Evolutionary conservation across 2,113 vertebrate genomes (phyloP).

Genomic region (Nothoprocta pentlandii): DNA sequence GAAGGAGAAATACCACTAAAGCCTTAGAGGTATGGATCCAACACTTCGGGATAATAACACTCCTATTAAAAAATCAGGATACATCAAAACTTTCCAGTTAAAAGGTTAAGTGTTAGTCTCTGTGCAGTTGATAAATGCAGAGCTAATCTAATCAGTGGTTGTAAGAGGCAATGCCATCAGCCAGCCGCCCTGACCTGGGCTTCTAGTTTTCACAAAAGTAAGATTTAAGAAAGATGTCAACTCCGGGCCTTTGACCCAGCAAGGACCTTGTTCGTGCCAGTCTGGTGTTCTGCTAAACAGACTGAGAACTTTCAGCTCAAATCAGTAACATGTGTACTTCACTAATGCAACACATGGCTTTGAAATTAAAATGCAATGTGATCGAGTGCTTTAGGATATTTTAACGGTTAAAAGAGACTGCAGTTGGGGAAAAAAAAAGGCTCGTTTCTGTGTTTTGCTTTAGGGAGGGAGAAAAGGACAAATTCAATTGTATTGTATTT

Average conservation of each 20-base stretch:
- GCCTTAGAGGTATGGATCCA: not conserved
- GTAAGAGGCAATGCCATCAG: slow-evolving; percentile 67
- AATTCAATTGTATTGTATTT: slow-evolving; percentile 93
- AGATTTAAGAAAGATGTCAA: slow-evolving; percentile 83
- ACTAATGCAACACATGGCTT: slow-evolving; percentile 79
- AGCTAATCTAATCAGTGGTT: slow-evolving; percentile 81
- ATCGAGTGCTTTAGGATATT: slow-evolving; percentile 82
- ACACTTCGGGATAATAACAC: slow-evolving; percentile 55
- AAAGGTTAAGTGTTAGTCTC: slow-evolving; percentile 81
- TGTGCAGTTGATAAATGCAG: slow-evolving; percentile 79
- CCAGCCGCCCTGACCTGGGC: slow-evolving; percentile 73
- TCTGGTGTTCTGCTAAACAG: slow-evolving; percentile 74
- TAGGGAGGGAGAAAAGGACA: slow-evolving; percentile 67
- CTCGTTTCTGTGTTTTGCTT: slow-evolving; percentile 71
- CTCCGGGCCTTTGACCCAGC: slow-evolving; percentile 80
- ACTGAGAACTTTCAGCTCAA: slow-evolving; percentile 75
- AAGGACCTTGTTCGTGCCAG: slow-evolving; percentile 75
- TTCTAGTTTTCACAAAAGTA: slow-evolving; percentile 74
- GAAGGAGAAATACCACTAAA: slow-evolving; percentile 8
- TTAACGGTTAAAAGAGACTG: slow-evolving; percentile 82
- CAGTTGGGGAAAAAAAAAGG: slow-evolving; percentile 75
- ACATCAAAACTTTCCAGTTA: slow-evolving; percentile 72
- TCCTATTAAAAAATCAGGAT: slow-evolving; percentile 72
- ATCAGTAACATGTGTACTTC: slow-evolving; percentile 84
- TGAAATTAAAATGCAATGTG: slow-evolving; percentile 81